phyloP scores from a whole-genome alignment of 37 sponge, comb jelly and placozoan species.

The Agelas oroides region DNA sequence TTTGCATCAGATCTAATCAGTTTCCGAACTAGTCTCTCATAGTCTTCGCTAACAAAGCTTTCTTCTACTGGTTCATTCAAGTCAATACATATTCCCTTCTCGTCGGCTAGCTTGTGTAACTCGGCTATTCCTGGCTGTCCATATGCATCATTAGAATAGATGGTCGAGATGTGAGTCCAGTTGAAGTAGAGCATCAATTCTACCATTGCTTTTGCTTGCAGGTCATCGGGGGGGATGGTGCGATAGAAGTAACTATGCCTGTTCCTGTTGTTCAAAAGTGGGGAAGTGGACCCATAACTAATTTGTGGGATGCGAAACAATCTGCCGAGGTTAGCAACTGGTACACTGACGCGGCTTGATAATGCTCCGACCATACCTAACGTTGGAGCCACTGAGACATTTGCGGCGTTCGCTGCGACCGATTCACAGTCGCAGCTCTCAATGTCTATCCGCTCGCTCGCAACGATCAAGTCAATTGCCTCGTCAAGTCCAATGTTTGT shows the following conservation, averaged over 20 bases:
- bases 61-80: neutral
- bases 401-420: too few species aligned
- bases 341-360: too few species aligned
- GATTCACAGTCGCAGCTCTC: constrained; percentile 1
- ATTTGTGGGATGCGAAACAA: constrained; percentile 72
- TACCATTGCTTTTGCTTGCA: constrained; percentile 81
- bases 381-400: too few species aligned
- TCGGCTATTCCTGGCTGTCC: constrained; percentile 42
- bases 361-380: too few species aligned
- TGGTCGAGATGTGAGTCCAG: constrained; percentile 46
- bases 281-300: constrained; percentile 76
- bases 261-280: constrained; percentile 61
- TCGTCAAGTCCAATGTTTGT: constrained; percentile 65
- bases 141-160: constrained; percentile 33
- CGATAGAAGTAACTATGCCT: constrained; percentile 76
- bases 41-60: neutral
- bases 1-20: constrained; percentile 21
- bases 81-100: constrained; percentile 40
- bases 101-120: constrained; percentile 24
- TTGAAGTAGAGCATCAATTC: constrained; percentile 54
- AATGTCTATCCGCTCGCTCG: constrained; percentile 25
- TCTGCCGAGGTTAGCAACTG: neutral
- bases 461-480: constrained; percentile 52
- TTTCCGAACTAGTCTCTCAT: neutral
- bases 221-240: constrained; percentile 70